phyloP scores from a whole-genome alignment of 1,140 invertebrate genomes.

The Apis mellifera region Amel_HAv3.1 CM009938.2:9597501-9598000 shows the following conservation, averaged over 20 bases:
- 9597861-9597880: slow-evolving; percentile 2
- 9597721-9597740: slow-evolving; percentile 3
- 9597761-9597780: slow-evolving; percentile 65
- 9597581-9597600: slow-evolving; percentile 17
- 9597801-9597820: slow-evolving; percentile 79
- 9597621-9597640: not conserved
- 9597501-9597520: slow-evolving; percentile 47
- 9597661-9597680: not conserved
- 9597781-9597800: slow-evolving; percentile 79
- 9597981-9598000: not conserved
- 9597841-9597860: slow-evolving; percentile 53
- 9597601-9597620: slow-evolving; percentile 21
- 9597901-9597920: not conserved
- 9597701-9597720: slow-evolving; percentile 19
- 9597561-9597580: slow-evolving; percentile 31
- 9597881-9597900: slow-evolving; percentile 33
- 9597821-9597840: slow-evolving; percentile 72
- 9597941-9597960: slow-evolving; percentile 5
- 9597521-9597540: slow-evolving; percentile 46
- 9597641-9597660: slow-evolving; percentile 25
- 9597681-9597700: slow-evolving; percentile 16
- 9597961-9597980: not conserved
- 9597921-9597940: too few species aligned
- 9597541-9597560: not conserved
- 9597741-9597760: slow-evolving; percentile 34